These are phyloP conservation scores for Poeciliopsis turneri DNA, from an alignment of 2,797 vertebrate species.

Conservation along the genomic window DNA sequence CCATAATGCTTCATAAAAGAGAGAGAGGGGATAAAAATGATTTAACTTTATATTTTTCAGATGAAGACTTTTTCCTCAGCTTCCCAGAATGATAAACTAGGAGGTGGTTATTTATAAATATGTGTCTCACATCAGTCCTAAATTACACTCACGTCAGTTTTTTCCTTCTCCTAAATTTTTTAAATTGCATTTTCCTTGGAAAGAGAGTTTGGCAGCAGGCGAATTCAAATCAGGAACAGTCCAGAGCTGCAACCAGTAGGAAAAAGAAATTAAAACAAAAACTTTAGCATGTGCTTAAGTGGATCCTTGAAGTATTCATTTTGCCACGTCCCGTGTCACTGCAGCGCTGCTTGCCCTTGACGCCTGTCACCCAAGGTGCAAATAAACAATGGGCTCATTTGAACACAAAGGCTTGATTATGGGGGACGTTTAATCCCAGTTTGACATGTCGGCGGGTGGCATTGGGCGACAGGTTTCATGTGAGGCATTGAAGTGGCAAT, in stretches of 20 bases:
- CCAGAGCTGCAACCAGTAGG: constrained; percentile 23
- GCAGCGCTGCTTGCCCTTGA: constrained; percentile 57
- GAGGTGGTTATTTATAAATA: constrained; percentile 32
- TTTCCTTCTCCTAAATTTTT: constrained; percentile 44
- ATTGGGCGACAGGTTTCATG: constrained; percentile 74
- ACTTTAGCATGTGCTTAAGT: constrained; percentile 37
- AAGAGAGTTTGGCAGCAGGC: constrained; percentile 19
- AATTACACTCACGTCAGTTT: constrained; percentile 44
- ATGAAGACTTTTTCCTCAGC: constrained; percentile 6
- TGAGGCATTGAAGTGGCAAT: constrained; percentile 82
- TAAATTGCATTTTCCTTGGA: constrained; percentile 41
- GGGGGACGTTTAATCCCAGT: constrained; percentile 79
- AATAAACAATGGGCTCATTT: constrained; percentile 81
- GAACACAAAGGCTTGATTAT: constrained; percentile 81
- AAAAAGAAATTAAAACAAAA: constrained; percentile 14
- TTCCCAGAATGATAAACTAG: constrained; percentile 31
- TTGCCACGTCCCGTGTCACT: constrained; percentile 50
- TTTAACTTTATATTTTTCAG: neutral
- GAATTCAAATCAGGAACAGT: constrained; percentile 41
- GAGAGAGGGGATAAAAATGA: neutral
- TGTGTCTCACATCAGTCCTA: constrained; percentile 33
- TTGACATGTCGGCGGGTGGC: constrained; percentile 78
- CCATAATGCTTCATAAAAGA: constrained; percentile 38
- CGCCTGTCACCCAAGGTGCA: constrained; percentile 74
- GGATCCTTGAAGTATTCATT: constrained; percentile 47